Evolutionary conservation across 35 echinoderm and acorn worm species (phyloP), one percentile per base, ranked within the genome.

Genomic region (Ophioderma brevispina): DNA sequence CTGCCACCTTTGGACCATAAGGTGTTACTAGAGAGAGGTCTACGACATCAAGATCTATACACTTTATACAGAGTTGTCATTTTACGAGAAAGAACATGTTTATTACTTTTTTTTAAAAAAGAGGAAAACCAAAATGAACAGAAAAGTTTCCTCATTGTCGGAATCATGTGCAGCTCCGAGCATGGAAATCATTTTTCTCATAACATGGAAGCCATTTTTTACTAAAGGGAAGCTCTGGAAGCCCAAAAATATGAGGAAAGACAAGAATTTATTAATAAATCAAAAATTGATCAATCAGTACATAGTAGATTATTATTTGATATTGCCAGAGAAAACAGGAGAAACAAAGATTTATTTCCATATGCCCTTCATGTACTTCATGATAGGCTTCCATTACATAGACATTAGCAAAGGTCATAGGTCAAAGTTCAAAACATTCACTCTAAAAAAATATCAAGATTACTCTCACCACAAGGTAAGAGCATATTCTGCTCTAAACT

Each of bases 101-200:
- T n/a, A n/a, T 13, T 70, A 25, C 59, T 2, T 2, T 70, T 18
- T 70, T 25, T 70, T 13, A 25, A 3, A 70, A 25, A 70, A 70
- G 4, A 25, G 59, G 15, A 3, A 70, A 70, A n/a, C n/a, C 59
- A 70, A 46, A 46, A 46, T 46, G 17, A 8, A n/a, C n/a, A n/a
- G 41, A 8, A 46, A 46, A 46, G 17, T 46, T 46, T 17, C 4
- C 41, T 46, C 41, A 46, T 17, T 46, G 41, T 17, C 17, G 41
- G 41, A 46, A 46, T 46, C 41, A 46, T 46, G 41, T 46, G 41
- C 41, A 46, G 41, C 41, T 70, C 59, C n/a, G 59, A 70, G 59
- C 59, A 70, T 30, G 59, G 59, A 70, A 70, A 70, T 70, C 59
- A 70, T 70, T 70, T 70, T 70, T 70, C 59, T 70, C 59, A 25